Conservation (phyloP, 2,888 invertebrate genomes). For the Lycaena phlaeas region DNA sequence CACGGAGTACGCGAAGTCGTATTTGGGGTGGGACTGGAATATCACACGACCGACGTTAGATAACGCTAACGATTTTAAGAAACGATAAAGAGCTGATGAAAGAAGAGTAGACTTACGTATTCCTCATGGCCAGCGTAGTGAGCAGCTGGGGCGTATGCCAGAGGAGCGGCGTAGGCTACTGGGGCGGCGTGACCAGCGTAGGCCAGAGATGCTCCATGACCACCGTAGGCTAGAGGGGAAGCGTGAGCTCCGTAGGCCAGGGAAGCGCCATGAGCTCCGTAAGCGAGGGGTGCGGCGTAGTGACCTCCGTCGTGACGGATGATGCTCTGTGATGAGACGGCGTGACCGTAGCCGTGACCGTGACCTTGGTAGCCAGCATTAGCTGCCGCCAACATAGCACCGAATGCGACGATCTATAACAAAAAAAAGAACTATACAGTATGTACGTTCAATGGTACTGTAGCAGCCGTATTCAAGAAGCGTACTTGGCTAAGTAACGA, state of each 20-base stretch:
- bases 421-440: too few relatives aligned
- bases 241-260: slow-evolving; percentile 22
- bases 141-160: slow-evolving; percentile 30
- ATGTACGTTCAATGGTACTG: too few relatives aligned
- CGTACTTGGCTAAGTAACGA: too few relatives aligned
- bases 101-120: slow-evolving; percentile 24
- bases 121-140: slow-evolving; percentile 30
- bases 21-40: slow-evolving; percentile 33
- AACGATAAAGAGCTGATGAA: background rate
- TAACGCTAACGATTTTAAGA: background rate
- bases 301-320: slow-evolving; percentile 33
- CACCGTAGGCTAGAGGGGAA: slow-evolving; percentile 23
- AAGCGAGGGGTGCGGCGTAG: slow-evolving; percentile 20
- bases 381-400: slow-evolving; percentile 36
- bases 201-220: background rate
- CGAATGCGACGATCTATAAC: slow-evolving; percentile 29
- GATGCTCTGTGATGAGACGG: slow-evolving; percentile 39
- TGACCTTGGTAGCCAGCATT: slow-evolving; percentile 41
- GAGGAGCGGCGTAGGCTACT: slow-evolving; percentile 33
- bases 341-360: slow-evolving; percentile 26
- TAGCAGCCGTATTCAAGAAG: too few relatives aligned
- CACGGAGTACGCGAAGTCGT: slow-evolving; percentile 52
- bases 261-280: slow-evolving; percentile 14
- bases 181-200: slow-evolving; percentile 11
- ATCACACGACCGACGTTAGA: too few relatives aligned